A percentile compares a stretch with the other conserved stretches of the same genome.
Conservation (phyloP, 1,140 invertebrate genomes). For the Bursaphelenchus mucronatus region DNA sequence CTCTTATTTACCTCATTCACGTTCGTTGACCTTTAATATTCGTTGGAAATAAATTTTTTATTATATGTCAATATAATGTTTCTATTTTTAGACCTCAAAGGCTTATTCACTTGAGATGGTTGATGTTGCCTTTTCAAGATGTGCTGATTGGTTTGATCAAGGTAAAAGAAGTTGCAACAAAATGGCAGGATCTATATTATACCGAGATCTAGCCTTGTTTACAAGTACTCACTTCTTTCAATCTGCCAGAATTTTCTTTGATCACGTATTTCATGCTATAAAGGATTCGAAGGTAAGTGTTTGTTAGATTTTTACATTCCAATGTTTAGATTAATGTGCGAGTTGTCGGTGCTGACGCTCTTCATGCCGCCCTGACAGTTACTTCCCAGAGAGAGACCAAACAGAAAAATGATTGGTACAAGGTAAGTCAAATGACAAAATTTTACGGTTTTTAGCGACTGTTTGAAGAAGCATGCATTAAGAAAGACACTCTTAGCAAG, state of each 20-base stretch:
- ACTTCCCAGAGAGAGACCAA: conserved; percentile 89
- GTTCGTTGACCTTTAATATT: conserved; percentile 20
- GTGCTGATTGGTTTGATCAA: conserved; percentile 41
- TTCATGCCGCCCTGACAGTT: conserved; percentile 84
- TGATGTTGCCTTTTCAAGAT: conserved; percentile 41
- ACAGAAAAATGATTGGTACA: conserved; percentile 82
- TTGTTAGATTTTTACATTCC: conserved; percentile 21
- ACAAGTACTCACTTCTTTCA: conserved; percentile 98
- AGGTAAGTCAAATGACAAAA: conserved; percentile 63
- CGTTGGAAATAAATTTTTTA: background rate
- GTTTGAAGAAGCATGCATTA: conserved; percentile 74
- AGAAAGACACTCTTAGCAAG: conserved; percentile 66
- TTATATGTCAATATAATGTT: conserved; percentile 1
- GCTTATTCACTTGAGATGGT: conserved; percentile 47
- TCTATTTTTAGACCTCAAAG: conserved; percentile 48
- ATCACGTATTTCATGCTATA: conserved; percentile 82
- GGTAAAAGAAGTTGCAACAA: conserved; percentile 26
- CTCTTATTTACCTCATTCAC: conserved; percentile 46
- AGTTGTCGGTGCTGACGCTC: conserved; percentile 83
- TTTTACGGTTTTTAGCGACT: conserved; percentile 69
- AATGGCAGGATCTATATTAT: conserved; percentile 70
- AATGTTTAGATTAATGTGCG: conserved; percentile 71
- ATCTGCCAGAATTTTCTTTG: conserved; percentile 91
- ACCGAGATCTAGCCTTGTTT: conserved; percentile 86
- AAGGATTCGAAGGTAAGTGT: conserved; percentile 75